Conservation (phyloP, 1,140 invertebrate species). For the Telenomus remus region DNA sequence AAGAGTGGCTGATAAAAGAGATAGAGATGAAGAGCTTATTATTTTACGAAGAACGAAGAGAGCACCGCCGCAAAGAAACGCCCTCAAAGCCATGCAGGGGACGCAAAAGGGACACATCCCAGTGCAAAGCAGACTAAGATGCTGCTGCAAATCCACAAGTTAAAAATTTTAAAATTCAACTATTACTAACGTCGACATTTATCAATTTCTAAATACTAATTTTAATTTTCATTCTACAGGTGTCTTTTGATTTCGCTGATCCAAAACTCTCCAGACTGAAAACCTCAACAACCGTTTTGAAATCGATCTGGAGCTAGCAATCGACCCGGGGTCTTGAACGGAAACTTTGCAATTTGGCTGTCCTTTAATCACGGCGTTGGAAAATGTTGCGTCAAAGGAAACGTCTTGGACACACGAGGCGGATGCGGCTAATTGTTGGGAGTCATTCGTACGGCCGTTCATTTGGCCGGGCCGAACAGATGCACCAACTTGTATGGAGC, state of each 20-base stretch:
- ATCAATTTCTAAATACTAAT: too few relatives aligned
- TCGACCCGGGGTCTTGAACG: neutral
- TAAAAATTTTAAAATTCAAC: too few relatives aligned
- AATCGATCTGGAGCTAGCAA: too few relatives aligned
- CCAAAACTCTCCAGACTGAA: too few relatives aligned
- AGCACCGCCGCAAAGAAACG: constrained; percentile 61
- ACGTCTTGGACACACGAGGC: constrained; percentile 50
- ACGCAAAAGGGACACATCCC: constrained; percentile 64
- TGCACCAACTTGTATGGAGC: constrained; percentile 63
- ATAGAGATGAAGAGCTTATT: constrained; percentile 74
- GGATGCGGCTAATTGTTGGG: constrained; percentile 64
- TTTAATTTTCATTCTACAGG: too few relatives aligned
- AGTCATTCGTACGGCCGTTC: constrained; percentile 66
- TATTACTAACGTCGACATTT: too few relatives aligned
- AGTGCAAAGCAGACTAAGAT: too few relatives aligned
- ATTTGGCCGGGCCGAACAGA: constrained; percentile 67
- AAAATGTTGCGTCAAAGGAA: constrained; percentile 59
- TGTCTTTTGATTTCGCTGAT: too few relatives aligned
- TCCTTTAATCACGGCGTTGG: constrained; percentile 57
- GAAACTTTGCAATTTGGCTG: constrained; percentile 51
- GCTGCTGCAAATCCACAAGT: too few relatives aligned
- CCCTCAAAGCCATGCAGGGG: constrained; percentile 58
- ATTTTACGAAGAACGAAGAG: constrained; percentile 63
- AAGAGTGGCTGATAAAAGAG: constrained; percentile 49
- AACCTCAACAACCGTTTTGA: too few relatives aligned